These are phyloP conservation scores for Aphelenchoides fujianensis DNA, from an alignment of 1,140 invertebrate genomes.

Conservation along the genomic window DNA sequence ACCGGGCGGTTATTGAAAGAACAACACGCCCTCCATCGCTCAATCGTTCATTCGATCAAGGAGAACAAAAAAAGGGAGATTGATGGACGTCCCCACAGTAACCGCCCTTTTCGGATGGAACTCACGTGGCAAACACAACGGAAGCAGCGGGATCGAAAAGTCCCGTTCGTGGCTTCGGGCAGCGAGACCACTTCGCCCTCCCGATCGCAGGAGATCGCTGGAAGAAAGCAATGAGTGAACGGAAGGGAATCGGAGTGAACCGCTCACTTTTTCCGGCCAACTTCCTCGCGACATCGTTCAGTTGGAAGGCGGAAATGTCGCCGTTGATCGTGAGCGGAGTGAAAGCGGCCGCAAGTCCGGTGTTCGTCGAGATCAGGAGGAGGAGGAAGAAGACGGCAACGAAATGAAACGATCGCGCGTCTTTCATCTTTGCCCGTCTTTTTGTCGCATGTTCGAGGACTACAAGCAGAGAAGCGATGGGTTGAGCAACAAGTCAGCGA, in stretches of 20 bases:
- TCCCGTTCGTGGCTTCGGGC: conserved; percentile 12
- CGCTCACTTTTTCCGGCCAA: neutral
- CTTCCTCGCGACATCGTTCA: neutral
- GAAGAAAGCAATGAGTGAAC: neutral
- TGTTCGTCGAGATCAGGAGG: neutral
- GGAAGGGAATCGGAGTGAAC: too few species aligned
- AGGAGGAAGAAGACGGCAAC: neutral
- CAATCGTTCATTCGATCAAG: neutral
- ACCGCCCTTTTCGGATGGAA: neutral
- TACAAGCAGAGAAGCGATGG: neutral
- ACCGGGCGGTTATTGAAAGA: too few species aligned
- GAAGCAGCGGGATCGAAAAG: conserved; percentile 2
- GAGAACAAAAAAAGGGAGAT: neutral
- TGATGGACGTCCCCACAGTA: too few species aligned
- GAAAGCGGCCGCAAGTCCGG: too few species aligned
- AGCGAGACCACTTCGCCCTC: conserved; percentile 8
- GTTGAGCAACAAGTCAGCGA: too few species aligned
- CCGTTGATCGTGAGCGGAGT: neutral
- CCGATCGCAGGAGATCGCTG: neutral
- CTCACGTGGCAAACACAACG: conserved; percentile 8
- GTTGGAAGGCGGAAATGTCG: neutral
- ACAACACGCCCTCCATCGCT: neutral
- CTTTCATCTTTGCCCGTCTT: neutral
- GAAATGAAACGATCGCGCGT: neutral
- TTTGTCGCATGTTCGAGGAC: neutral